Base-by-base conservation (phyloP, 2,888 invertebrate genomes). In the Acronicta leporina region DNA sequence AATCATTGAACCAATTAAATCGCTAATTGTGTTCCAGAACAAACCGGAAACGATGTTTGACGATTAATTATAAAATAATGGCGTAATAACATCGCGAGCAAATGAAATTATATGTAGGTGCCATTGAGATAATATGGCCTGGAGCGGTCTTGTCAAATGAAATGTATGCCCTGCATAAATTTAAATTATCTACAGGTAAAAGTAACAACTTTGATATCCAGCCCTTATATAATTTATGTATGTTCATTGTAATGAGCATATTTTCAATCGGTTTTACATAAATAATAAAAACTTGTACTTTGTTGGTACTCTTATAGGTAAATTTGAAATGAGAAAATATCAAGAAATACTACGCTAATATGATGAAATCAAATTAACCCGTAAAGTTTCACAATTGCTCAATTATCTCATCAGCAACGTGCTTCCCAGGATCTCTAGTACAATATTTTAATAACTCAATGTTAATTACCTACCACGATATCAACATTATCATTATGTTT, bases 41-140 rank as follows among this genome's bases (percentile, higher is more conserved):
- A 35, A 52, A 49, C 13, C 48, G 25, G 52, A 57, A 57, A 57
- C 43, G 44, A 47, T 57, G 53, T 53, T 59, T 59, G 44, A 40
- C 48, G 25, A 55, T 62, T 55, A 68, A 59, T 65, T 59, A 56
- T 42, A 16, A 54, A 48, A 44, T 57, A 59, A 62, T 50, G 15
- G 42, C 30, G 10, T 30, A 9, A 30, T 9, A 43, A 46, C 38
- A 14, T 42, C 25, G 7, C 13, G 3, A 44, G 30, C 27, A 53
- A 58, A 63, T 55, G 5, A 55, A 51, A 61, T 59, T 33, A 47
- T 25, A 42, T 16, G 38, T 46, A 8, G 30, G 6, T 35, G 25
- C 13, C 35, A 35, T 35, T 13, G 35, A 35, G 11, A 13, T 13
- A 5, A 35, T 35, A 35, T 3, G 30, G 10, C 0, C 13, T 13